Percentiles rank a stretch among this genome's conserved stretches.
Conservation (phyloP, 2,888 invertebrate species). For the Isotomurus palustris region DNA sequence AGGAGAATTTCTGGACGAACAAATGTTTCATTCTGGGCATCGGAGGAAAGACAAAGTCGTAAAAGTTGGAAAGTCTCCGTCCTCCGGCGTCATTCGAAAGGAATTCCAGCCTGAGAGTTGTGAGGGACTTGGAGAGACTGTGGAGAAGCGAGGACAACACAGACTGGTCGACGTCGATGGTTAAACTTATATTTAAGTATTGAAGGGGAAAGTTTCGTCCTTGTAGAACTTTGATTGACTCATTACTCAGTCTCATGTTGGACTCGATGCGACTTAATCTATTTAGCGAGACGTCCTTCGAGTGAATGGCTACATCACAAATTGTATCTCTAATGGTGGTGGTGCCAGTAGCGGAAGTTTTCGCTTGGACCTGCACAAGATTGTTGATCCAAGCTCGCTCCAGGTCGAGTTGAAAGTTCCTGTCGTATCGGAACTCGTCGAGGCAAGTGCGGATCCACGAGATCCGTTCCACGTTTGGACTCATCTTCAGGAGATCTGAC, state of each 20-base stretch:
- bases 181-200: constrained; percentile 25
- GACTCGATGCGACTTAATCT: constrained; percentile 24
- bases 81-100: constrained; percentile 19
- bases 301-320: constrained; percentile 31
- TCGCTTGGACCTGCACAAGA: no score
- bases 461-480: constrained; percentile 27
- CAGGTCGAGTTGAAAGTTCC: constrained; percentile 28
- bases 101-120: constrained; percentile 27
- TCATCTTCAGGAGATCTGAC: constrained; percentile 23
- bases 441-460: constrained; percentile 29
- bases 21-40: constrained; percentile 27
- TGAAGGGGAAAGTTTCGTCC: constrained; percentile 26
- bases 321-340: constrained; percentile 34
- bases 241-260: constrained; percentile 34
- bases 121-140: constrained; percentile 20
- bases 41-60: constrained; percentile 21
- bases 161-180: constrained; percentile 18
- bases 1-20: constrained; percentile 18
- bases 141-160: constrained; percentile 13
- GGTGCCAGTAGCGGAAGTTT: not conserved
- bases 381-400: constrained; percentile 25
- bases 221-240: constrained; percentile 21
- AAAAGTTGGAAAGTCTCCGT: constrained; percentile 4
- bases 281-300: constrained; percentile 12
- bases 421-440: constrained; percentile 26